Evolutionary conservation across 2,797 vertebrate species (phyloP).

Genomic region (Hydrolagus colliei): DNA sequence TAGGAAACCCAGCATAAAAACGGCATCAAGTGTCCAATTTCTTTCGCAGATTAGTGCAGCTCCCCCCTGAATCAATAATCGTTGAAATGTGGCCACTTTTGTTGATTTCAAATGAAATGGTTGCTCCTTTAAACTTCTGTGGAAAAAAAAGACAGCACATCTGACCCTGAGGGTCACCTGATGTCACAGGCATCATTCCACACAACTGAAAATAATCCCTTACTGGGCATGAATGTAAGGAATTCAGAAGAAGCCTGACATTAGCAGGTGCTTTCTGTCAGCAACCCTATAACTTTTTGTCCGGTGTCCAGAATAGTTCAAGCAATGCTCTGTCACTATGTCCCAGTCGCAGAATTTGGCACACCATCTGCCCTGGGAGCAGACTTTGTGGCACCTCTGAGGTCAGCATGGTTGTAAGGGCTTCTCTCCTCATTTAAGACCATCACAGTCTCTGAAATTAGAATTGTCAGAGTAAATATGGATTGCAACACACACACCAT

Average conservation of each 20-base stretch:
- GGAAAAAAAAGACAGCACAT: constrained; percentile 56
- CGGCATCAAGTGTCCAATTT: background rate
- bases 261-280: constrained; percentile 49
- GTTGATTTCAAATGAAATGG: constrained; percentile 14
- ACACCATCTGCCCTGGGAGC: constrained; percentile 33
- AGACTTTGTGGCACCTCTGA: constrained; percentile 35
- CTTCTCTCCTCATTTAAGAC: background rate
- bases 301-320: constrained; percentile 40
- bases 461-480: background rate
- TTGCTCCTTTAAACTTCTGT: constrained; percentile 61
- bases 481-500: constrained; percentile 17
- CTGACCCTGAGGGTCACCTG: constrained; percentile 63
- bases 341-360: constrained; percentile 30
- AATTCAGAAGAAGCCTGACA: constrained; percentile 59
- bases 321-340: constrained; percentile 36
- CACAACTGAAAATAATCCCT: constrained; percentile 69
- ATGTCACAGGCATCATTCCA: constrained; percentile 69
- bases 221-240: constrained; percentile 53
- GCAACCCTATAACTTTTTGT: constrained; percentile 32
- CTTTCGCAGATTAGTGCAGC: constrained; percentile 3
- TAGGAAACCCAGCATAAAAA: background rate
- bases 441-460: background rate
- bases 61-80: constrained; percentile 2
- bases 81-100: background rate
- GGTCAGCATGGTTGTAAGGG: constrained; percentile 5